Conservation (phyloP, 2,797 vertebrate species). For the Lacerta agilis region DNA sequence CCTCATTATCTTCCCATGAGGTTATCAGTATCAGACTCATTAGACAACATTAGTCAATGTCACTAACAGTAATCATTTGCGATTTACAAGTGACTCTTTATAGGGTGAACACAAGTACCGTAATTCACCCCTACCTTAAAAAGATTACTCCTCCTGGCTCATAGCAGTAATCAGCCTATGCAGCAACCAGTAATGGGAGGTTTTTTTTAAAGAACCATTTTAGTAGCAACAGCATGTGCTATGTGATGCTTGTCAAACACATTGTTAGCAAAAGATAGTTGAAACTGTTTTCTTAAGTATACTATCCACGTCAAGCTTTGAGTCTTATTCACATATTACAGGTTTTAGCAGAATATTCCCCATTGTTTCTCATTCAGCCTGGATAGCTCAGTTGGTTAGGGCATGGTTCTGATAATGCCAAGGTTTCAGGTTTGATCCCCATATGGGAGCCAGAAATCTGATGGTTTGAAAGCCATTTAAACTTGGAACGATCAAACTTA, state of each 20-base stretch:
- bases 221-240: background rate
- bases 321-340: background rate
- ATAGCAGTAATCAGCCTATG: background rate
- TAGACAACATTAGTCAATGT: background rate
- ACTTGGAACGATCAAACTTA: constrained; percentile 19
- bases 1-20: background rate
- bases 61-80: background rate
- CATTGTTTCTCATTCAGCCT: background rate
- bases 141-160: background rate
- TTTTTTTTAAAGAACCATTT: background rate
- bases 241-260: background rate
- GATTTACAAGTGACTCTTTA: background rate
- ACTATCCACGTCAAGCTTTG: background rate
- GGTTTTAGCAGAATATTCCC: background rate
- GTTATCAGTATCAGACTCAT: background rate
- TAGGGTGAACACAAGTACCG: background rate
- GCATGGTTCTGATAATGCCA: too few relatives aligned
- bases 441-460: background rate
- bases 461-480: constrained; percentile 21
- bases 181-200: background rate
- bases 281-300: background rate
- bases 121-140: background rate
- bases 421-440: too few relatives aligned
- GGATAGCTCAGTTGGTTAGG: too few relatives aligned
- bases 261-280: background rate